phyloP scores from a whole-genome alignment of 1,140 invertebrate species.

The Agrilus planipennis region DNA sequence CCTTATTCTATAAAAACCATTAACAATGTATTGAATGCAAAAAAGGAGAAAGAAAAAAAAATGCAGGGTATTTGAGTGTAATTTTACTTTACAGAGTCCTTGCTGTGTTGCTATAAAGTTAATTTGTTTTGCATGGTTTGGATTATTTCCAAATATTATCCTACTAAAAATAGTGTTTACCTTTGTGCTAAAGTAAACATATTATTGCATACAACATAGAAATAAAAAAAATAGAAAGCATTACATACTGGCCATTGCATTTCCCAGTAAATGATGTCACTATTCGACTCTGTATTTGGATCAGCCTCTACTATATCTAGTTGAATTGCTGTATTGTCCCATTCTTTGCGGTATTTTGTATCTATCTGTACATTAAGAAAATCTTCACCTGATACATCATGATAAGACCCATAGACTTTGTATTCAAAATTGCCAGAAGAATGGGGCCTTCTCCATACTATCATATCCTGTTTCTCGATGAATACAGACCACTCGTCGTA shows the following conservation, averaged over 20 bases:
- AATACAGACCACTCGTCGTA: constrained; percentile 62
- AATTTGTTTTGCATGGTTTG: too few relatives aligned
- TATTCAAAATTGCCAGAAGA: constrained; percentile 60
- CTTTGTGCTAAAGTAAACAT: too few relatives aligned
- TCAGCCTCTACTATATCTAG: constrained; percentile 57
- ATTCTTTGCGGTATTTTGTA: constrained; percentile 60
- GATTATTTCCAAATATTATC: too few relatives aligned
- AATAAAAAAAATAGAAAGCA: too few relatives aligned
- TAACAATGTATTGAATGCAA: too few relatives aligned
- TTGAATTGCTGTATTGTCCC: constrained; percentile 67
- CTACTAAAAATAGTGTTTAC: too few relatives aligned
- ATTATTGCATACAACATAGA: too few relatives aligned
- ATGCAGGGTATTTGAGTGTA: too few relatives aligned
- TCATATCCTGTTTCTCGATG: constrained; percentile 63
- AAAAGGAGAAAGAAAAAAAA: too few relatives aligned
- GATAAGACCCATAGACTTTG: constrained; percentile 75
- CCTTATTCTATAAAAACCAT: too few relatives aligned
- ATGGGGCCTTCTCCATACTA: constrained; percentile 69
- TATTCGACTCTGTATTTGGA: constrained; percentile 38
- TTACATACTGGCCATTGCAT: constrained; percentile 68
- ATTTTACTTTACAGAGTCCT: too few relatives aligned
- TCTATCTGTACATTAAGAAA: constrained; percentile 75
- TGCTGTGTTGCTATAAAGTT: too few relatives aligned
- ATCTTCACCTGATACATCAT: constrained; percentile 64
- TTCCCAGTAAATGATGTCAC: constrained; percentile 78